Percentiles rank a stretch among this genome's conserved stretches.
Evolutionary conservation across 2,113 vertebrate genomes (phyloP).

Genomic region (Trichomycterus rosablanca): DNA sequence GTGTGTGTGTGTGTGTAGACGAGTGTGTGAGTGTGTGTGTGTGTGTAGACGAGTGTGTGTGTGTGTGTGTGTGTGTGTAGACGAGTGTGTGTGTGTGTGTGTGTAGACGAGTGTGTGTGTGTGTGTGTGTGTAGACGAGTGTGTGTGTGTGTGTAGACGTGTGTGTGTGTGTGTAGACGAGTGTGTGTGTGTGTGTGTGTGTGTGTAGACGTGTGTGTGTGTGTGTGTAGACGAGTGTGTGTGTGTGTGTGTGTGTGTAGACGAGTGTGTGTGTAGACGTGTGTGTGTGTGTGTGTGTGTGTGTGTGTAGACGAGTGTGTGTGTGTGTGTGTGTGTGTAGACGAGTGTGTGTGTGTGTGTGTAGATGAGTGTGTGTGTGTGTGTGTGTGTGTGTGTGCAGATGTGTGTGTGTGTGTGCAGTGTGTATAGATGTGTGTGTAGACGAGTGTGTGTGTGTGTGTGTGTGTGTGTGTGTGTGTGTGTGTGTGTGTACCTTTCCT

Average conservation of each 20-base stretch:
- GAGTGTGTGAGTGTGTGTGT: conserved; percentile 1
- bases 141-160: conserved; percentile 52
- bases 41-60: no score
- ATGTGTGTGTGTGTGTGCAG: conserved; percentile 26
- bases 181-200: no score
- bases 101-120: no score
- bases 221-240: conserved; percentile 5
- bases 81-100: no score
- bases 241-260: background rate
- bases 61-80: no score
- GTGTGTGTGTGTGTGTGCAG: background rate
- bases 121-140: conserved; percentile 23
- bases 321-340: no score
- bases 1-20: background rate
- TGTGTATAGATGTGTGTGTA: conserved; percentile 2
- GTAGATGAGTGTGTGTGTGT: conserved; percentile 2
- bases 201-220: no score
- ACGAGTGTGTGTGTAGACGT: no score
- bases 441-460: conserved; percentile 10
- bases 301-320: background rate
- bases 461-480: conserved; percentile 25
- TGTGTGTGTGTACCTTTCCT: conserved; percentile 72
- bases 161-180: background rate
- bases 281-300: conserved; percentile 8
- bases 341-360: background rate